Base-by-base conservation (phyloP, 2,113 vertebrate species). In the Poicephalus gulielmi region DNA sequence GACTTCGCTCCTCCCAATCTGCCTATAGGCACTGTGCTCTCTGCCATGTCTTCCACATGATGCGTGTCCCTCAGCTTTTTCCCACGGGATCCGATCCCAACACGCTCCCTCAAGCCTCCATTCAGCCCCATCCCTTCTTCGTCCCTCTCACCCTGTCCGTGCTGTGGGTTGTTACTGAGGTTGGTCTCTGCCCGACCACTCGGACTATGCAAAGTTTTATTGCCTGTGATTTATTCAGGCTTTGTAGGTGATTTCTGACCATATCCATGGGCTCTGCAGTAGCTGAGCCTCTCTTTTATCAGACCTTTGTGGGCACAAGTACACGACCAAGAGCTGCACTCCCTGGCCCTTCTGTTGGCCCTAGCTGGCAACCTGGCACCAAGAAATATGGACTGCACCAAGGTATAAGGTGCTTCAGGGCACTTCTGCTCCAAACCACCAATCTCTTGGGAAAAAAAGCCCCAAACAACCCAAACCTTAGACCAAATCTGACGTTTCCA, bases 151-250 rank as follows among this genome's bases (percentile, higher is more conserved):
- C 16, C 53, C 63, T 8, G 4, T 35, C 67, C 25, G 13, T 23
- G 59, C 92, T 17, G 2, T 0, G 13, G 57, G 79, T 53, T 39
- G 24, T n/a, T 46, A 31, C 83, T 37, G 86, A 83, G 67, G 0
- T 6, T 33, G 64, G 73, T 71, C 77, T 86, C 43, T 31, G 1
- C 8, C 63, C 2, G 12, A 20, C 90, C 79, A 23, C 73, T 73
- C 83, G 66, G 88, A 96, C 95, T 94, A 94, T 89, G 96, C 94
- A 96, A 97, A 93, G 82, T 76, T 84, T 76, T 92, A 22, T 20
- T 8, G 59, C 94, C 90, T 90, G 60, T 55, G 5, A 75, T 94
- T 78, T 41, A 79, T 46, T 35, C 94, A 87, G 93, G 96, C 93
- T 92, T 20, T 71, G 90, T 75, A 93, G 93, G 55, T 82, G 90